Base-by-base conservation (phyloP, 2,888 invertebrate species). In the Chelonus formosanus region DNA sequence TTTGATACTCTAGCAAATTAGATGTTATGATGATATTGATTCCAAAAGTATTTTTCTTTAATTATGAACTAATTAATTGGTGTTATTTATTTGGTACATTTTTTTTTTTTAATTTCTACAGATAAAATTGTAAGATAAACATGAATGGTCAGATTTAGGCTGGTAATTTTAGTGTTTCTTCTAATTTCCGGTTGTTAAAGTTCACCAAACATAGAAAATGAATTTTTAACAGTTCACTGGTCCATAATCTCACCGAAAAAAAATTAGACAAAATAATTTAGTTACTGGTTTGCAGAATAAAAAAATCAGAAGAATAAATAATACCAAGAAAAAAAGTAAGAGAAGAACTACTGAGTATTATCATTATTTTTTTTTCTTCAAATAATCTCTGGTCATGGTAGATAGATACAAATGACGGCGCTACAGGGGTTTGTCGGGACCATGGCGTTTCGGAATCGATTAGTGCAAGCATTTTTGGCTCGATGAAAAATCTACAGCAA, bases 371-470 rank as follows among this genome's bases (percentile, higher is more conserved):
- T 44, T 52, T 57, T 58, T 63, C 32, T 40, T 36, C 43, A 7
- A 45, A 36, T 32, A 56, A 56, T 63, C 59, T 56, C 48, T 60
- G 34, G 59, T 65, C 50, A 60, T 32, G 45, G 43, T 48, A 47
- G 65, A 65, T 58, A 53, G 58, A 60, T 61, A 65, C 56, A 65
- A 65, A 65, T 65, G 60, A 36, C 34, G 43, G 40, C 55, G 34
- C 65, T 48, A 55, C 65, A 50, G 65, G 65, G 55, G 65, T 55
- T 61, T 56, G 10, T 48, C 55, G 36, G 7, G 40, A n/a, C 50
- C 40, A 56, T 34, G 47, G 56, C 45, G 48, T 61, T 61, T 61
- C 55, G 45, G 35, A 40, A 56, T 55, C 65, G 61, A 66, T 66
- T 66, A 66, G 61, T 56, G 43, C 43, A 61, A 35, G 32, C 54